These are phyloP conservation scores for Adrianichthys oophorus DNA, from an alignment of 2,797 vertebrate species.

Conservation along the genomic window DNA sequence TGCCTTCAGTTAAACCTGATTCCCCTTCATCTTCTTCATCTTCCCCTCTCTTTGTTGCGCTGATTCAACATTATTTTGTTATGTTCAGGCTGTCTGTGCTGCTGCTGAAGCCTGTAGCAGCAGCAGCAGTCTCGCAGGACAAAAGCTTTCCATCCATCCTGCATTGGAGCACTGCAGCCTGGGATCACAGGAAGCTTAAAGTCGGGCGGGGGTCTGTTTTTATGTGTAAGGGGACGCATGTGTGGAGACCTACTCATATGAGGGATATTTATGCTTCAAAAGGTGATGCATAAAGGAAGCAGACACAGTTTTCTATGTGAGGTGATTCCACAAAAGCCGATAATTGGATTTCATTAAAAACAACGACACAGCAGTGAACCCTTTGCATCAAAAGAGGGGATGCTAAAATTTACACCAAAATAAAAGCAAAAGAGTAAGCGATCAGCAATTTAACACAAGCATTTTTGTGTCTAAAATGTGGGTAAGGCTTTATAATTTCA, in stretches of 20 bases:
- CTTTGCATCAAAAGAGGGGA: background rate
- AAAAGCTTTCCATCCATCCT: conserved; percentile 6
- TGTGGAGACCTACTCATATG: too few species aligned
- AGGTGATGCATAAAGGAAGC: too few species aligned
- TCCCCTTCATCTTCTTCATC: conserved; percentile 20
- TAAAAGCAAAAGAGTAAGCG: background rate
- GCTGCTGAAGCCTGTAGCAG: conserved; percentile 4
- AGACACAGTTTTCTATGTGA: background rate
- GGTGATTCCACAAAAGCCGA: background rate
- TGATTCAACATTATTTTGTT: conserved; percentile 66
- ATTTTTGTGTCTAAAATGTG: too few species aligned
- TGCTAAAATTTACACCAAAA: background rate
- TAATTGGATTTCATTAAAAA: conserved; percentile 1
- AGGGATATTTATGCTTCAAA: too few species aligned
- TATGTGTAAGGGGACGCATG: too few species aligned
- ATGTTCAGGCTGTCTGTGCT: conserved; percentile 22
- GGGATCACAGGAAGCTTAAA: too few species aligned
- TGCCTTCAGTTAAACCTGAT: conserved; percentile 72
- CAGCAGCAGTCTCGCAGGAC: conserved; percentile 10
- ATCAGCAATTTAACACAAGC: too few species aligned
- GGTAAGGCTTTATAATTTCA: too few species aligned
- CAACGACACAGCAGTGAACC: background rate
- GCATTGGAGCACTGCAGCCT: too few species aligned
- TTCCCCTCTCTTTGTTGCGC: conserved; percentile 42
- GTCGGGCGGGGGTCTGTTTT: too few species aligned